Conservation (phyloP, 2,113 vertebrate genomes). For the Hepsetus odoe region DNA sequence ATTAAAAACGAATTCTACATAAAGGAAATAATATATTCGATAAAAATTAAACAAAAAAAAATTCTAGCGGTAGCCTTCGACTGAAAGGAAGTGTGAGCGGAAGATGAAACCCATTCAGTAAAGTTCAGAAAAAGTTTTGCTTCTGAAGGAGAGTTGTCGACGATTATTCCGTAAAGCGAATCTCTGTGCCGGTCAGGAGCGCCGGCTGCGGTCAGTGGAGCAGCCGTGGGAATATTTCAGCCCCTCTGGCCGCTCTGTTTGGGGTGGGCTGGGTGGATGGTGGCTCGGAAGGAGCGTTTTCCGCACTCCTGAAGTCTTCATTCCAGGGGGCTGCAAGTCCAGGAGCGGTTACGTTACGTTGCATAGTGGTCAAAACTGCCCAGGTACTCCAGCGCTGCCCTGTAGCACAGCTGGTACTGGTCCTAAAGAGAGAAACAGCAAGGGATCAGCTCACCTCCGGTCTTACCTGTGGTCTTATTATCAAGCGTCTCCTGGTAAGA, state of each 20-base stretch:
- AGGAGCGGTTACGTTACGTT: conserved; percentile 93
- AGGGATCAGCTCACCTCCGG: neutral
- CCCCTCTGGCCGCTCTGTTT: conserved; percentile 67
- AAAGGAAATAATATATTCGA: conserved; percentile 55
- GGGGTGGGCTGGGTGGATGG: conserved; percentile 76
- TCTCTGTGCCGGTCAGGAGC: conserved; percentile 58
- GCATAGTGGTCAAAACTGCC: conserved; percentile 99
- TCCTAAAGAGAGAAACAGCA: conserved; percentile 74
- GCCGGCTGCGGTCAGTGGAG: conserved; percentile 1
- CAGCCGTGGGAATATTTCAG: conserved; percentile 22
- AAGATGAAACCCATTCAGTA: conserved; percentile 47
- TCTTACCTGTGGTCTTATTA: too few species aligned
- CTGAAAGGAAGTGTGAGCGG: conserved; percentile 64
- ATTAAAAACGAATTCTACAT: conserved; percentile 63
- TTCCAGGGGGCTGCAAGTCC: conserved; percentile 33
- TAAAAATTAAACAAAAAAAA: conserved; percentile 56
- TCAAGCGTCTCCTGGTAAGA: neutral
- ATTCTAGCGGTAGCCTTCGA: conserved; percentile 74
- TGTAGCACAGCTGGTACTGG: conserved; percentile 97
- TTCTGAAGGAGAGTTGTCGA: conserved; percentile 67
- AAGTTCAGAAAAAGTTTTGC: conserved; percentile 50
- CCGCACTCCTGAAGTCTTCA: conserved; percentile 52
- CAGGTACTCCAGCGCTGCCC: conserved; percentile 96
- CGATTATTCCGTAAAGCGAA: conserved; percentile 65
- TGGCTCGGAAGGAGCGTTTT: conserved; percentile 80